Base-by-base conservation (phyloP, 2,113 vertebrate species). In the Coreoperca whiteheadi region DNA sequence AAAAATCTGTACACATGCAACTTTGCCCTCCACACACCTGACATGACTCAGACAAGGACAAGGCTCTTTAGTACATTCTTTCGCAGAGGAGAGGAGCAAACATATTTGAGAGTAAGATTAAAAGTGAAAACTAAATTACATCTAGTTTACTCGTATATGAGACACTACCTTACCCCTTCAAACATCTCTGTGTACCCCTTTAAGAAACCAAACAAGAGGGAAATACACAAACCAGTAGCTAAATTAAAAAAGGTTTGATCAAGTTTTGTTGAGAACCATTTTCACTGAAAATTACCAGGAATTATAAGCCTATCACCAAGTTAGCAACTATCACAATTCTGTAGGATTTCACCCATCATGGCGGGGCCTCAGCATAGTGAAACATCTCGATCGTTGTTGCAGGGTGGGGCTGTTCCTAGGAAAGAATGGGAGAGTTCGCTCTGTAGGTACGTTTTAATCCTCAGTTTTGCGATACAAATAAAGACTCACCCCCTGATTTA, bases 1-100 rank as follows among this genome's bases (percentile, higher is more conserved):
- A 78, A 77, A 75, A 74, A 43, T 11, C 57, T 72, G 75, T 66
- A 78, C 68, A 43, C 69, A 82, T 79, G 78, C 66, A 75, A 72
- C 69, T 78, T 39, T 41, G 3, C 76, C 60, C 59, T 60, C 51
- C 71, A 34, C 65, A 74, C 25, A 56, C 68, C 70, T 54, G 79
- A 77, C 48, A 30, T 70, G 50, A 56, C 68, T 77, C 46, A 66
- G 50, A 79, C 80, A 50, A 89, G 83, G 71, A 83, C 30, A 64
- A 34, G 59, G 54, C 74, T 87, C 69, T 87, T 82, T 53, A 85
- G 88, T 70, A 72, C 67, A 77, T 75, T 74, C n/a, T 71, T 79
- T 51, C 15, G 79, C 76, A 84, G 74, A 65, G 69, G 79, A 89
- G 70, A 64, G 74, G 54, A 69, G 54, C 34, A 65, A 71, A 86